Evolutionary conservation across 2,113 vertebrate genomes (phyloP).

Genomic region (Sinocyclocheilus grahami): DNA sequence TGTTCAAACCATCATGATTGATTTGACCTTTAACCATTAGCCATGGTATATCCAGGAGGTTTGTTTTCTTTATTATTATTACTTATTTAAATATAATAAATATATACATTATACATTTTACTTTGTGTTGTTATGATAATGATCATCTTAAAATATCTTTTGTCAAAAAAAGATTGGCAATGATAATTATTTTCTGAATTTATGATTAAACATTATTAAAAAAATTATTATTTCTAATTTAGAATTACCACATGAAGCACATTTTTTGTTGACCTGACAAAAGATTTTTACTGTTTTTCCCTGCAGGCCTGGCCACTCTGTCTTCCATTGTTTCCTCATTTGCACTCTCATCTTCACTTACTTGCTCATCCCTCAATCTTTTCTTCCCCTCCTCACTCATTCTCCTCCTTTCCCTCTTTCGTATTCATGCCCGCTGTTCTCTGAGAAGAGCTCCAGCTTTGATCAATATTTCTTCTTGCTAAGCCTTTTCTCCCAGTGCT

Average conservation of each 20-base stretch:
- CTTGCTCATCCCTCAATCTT: not conserved
- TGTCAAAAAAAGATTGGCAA: too few species aligned
- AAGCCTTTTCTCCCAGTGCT: conserved; percentile 39
- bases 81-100: too few species aligned
- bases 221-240: not conserved
- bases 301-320: not conserved
- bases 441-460: conserved; percentile 31
- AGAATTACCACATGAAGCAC: not conserved
- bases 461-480: conserved; percentile 52
- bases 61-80: too few species aligned
- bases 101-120: not conserved
- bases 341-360: not conserved
- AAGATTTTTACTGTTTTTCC: not conserved
- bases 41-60: too few species aligned
- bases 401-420: not conserved
- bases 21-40: not conserved
- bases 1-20: not conserved
- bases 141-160: too few species aligned
- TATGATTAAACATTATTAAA: not conserved
- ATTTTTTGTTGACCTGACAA: not conserved
- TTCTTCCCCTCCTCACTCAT: not conserved
- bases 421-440: not conserved
- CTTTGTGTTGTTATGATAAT: not conserved
- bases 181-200: too few species aligned
- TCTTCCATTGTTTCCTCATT: not conserved